phyloP scores from a whole-genome alignment of 2,888 invertebrate genomes.

The Odontocolon sp. region DNA sequence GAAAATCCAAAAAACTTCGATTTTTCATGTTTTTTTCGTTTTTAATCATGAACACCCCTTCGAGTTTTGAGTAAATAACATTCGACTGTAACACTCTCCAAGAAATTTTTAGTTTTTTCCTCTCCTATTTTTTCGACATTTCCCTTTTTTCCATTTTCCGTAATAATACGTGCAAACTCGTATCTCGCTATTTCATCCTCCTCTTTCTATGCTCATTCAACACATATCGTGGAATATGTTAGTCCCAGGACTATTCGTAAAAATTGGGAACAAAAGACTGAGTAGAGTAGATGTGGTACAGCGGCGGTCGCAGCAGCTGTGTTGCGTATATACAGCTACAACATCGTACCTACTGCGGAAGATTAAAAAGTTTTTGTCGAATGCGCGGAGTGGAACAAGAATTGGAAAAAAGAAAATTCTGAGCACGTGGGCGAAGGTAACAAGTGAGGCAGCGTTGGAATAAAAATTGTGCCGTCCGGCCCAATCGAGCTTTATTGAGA shows the following conservation, averaged over 20 bases:
- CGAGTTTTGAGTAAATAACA: no score
- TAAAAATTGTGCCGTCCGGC: constrained; percentile 28
- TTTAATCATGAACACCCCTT: no score
- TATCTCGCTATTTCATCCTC: constrained; percentile 10
- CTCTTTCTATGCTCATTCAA: constrained; percentile 25
- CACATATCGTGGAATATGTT: constrained; percentile 55
- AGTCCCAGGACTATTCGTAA: constrained; percentile 12
- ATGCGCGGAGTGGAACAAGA: constrained; percentile 61
- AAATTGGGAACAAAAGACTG: constrained; percentile 25
- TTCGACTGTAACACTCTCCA: not conserved
- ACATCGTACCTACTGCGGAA: constrained; percentile 58
- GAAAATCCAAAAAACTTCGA: no score
- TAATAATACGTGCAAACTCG: constrained; percentile 66
- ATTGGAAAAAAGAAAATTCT: constrained; percentile 44
- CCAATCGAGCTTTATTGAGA: constrained; percentile 60
- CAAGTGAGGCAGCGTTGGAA: not conserved
- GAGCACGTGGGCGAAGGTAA: constrained; percentile 11
- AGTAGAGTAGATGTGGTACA: not conserved
- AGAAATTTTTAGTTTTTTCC: constrained; percentile 38
- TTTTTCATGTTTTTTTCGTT: no score
- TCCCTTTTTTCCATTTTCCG: not conserved
- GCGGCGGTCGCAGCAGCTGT: not conserved
- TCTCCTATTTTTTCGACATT: not conserved
- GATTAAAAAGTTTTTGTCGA: constrained; percentile 75
- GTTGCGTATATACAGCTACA: constrained; percentile 20